Conservation (phyloP, 1,140 invertebrate genomes). For the Listronotus oregonensis region DNA sequence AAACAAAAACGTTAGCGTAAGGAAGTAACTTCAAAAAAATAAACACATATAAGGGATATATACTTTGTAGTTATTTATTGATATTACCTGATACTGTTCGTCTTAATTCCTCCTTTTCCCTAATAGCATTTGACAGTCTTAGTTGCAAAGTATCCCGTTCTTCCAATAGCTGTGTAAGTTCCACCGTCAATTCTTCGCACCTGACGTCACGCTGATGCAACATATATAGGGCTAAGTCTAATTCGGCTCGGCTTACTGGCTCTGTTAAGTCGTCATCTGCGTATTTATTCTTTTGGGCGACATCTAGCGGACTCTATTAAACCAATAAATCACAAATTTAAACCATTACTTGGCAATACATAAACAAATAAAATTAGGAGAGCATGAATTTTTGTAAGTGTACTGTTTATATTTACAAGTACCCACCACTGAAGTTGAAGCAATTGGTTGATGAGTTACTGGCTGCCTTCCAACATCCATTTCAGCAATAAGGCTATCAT, state of each 20-base stretch:
- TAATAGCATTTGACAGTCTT: conserved; percentile 76
- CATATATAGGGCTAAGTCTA: conserved; percentile 83
- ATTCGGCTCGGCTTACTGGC: conserved; percentile 63
- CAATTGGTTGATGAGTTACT: conserved; percentile 34
- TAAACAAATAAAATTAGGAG: no score
- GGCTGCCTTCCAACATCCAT: conserved; percentile 46
- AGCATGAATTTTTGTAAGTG: no score
- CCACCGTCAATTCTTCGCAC: conserved; percentile 86
- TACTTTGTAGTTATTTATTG: no score
- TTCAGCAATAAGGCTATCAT: conserved; percentile 58
- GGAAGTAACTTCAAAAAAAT: no score
- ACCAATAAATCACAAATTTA: no score
- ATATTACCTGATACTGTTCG: conserved; percentile 42
- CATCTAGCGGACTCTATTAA: neutral
- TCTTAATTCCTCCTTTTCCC: conserved; percentile 69
- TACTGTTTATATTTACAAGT: no score
- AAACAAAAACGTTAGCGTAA: no score
- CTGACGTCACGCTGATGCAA: conserved; percentile 85
- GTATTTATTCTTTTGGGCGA: conserved; percentile 7
- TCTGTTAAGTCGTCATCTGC: conserved; percentile 42
- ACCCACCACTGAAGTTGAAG: conserved; percentile 4
- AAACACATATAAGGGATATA: no score
- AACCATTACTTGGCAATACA: no score
- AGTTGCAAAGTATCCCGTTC: conserved; percentile 84
- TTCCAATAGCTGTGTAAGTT: conserved; percentile 80